Evolutionary conservation across 2,113 vertebrate genomes (phyloP).

Genomic region (Osmerus mordax): DNA sequence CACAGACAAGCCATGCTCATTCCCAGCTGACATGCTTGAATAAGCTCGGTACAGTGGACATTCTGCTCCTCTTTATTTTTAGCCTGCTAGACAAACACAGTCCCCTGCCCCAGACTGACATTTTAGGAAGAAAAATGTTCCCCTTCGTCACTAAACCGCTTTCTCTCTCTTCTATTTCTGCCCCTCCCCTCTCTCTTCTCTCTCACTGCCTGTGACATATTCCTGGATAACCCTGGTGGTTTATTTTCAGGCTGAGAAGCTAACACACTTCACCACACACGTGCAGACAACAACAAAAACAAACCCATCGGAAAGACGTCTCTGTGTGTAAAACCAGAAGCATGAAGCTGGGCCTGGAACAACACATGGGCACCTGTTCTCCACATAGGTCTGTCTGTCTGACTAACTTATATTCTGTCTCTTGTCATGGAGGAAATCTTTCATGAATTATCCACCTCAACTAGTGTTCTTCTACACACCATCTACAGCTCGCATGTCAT

Average conservation of each 20-base stretch:
- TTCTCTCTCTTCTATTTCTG: not conserved
- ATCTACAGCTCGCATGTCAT: no score
- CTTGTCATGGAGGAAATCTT: not conserved
- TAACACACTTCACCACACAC: conserved; percentile 8
- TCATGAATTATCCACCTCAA: no score
- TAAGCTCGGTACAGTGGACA: conserved; percentile 9
- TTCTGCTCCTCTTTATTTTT: conserved; percentile 40
- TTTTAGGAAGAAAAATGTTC: conserved; percentile 64
- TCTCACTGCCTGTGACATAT: conserved; percentile 26
- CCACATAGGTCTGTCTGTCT: conserved; percentile 15
- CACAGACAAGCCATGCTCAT: not conserved
- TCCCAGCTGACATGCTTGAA: conserved; percentile 14
- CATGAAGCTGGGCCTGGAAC: conserved; percentile 23
- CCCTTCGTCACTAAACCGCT: conserved; percentile 8
- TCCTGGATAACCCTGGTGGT: conserved; percentile 33
- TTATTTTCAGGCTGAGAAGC: conserved; percentile 24
- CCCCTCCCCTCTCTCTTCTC: conserved; percentile 10
- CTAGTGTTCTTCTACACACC: not conserved
- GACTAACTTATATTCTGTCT: not conserved
- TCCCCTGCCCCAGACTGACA: conserved; percentile 34
- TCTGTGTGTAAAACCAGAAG: conserved; percentile 11
- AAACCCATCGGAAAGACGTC: conserved; percentile 12
- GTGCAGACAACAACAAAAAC: conserved; percentile 31
- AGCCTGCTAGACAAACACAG: conserved; percentile 38
- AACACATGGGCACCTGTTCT: conserved; percentile 1